phyloP scores from a whole-genome alignment of 2,888 invertebrate genomes.

The Cheilosia vulpina region DNA sequence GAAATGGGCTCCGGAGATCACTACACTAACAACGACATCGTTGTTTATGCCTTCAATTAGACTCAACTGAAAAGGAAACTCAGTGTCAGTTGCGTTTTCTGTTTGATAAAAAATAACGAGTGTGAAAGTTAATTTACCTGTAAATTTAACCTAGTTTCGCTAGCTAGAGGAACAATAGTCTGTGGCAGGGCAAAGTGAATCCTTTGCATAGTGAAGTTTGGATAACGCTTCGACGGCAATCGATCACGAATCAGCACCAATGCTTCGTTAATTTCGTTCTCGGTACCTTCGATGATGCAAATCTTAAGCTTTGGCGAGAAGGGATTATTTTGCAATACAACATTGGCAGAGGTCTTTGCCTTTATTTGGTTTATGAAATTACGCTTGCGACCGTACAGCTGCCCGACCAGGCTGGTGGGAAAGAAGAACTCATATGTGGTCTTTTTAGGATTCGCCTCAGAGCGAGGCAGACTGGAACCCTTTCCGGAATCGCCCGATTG shows the following conservation, averaged over 20 bases:
- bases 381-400: slow-evolving; percentile 93
- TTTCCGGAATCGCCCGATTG: slow-evolving; percentile 83
- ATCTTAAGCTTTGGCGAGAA: slow-evolving; percentile 90
- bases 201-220: slow-evolving; percentile 88
- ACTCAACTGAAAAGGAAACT: slow-evolving; percentile 86
- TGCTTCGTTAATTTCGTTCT: slow-evolving; percentile 91
- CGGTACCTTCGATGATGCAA: slow-evolving; percentile 92
- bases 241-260: slow-evolving; percentile 92
- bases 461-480: slow-evolving; percentile 82
- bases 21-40: slow-evolving; percentile 94
- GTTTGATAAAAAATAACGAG: slow-evolving; percentile 40
- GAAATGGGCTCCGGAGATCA: slow-evolving; percentile 94
- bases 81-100: slow-evolving; percentile 65
- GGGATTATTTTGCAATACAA: slow-evolving; percentile 90
- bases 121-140: slow-evolving; percentile 82
- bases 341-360: slow-evolving; percentile 90
- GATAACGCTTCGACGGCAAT: slow-evolving; percentile 92
- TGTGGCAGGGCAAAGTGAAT: slow-evolving; percentile 82
- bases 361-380: slow-evolving; percentile 92
- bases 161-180: slow-evolving; percentile 82
- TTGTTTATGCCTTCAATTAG: slow-evolving; percentile 96
- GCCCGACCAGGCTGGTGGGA: slow-evolving; percentile 91
- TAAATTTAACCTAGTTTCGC: slow-evolving; percentile 82
- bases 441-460: slow-evolving; percentile 80
- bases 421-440: slow-evolving; percentile 87